phyloP scores from a whole-genome alignment of 2,797 vertebrate genomes.

The Sebastes flavidus region DNA sequence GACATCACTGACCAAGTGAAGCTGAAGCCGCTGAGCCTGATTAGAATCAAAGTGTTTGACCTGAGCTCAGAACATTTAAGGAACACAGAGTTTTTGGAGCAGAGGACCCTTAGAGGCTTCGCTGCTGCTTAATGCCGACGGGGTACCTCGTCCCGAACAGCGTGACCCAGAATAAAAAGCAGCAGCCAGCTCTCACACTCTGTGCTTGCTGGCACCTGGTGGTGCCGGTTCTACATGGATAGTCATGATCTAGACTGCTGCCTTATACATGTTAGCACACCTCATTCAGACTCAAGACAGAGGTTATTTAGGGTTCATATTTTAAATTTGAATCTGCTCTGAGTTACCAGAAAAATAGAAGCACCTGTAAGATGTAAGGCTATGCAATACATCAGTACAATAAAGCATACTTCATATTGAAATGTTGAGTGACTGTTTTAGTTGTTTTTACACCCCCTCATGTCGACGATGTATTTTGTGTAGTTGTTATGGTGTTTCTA shows the following conservation, averaged over 20 bases:
- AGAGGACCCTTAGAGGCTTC: background rate
- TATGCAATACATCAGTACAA: background rate
- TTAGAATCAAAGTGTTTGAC: conserved; percentile 18
- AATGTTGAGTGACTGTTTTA: background rate
- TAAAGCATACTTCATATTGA: background rate
- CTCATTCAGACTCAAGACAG: background rate
- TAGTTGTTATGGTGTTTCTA: background rate
- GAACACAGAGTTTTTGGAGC: conserved; percentile 30
- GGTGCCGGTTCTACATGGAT: conserved; percentile 19
- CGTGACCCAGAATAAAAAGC: conserved; percentile 36
- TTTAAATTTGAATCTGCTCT: background rate
- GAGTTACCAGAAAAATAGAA: background rate
- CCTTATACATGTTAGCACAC: background rate
- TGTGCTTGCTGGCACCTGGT: background rate
- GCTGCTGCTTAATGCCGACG: conserved; percentile 7
- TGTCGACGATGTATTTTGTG: background rate
- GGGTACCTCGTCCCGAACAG: conserved; percentile 13
- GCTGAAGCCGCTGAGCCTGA: background rate
- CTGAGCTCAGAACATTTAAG: conserved; percentile 20
- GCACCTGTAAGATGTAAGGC: background rate
- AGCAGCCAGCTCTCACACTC: background rate
- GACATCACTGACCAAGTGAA: background rate
- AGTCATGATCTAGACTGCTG: background rate
- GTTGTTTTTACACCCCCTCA: background rate
- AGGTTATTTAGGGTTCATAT: background rate